Base-by-base conservation (phyloP, 2,113 vertebrate species). In the Motacilla alba region DNA sequence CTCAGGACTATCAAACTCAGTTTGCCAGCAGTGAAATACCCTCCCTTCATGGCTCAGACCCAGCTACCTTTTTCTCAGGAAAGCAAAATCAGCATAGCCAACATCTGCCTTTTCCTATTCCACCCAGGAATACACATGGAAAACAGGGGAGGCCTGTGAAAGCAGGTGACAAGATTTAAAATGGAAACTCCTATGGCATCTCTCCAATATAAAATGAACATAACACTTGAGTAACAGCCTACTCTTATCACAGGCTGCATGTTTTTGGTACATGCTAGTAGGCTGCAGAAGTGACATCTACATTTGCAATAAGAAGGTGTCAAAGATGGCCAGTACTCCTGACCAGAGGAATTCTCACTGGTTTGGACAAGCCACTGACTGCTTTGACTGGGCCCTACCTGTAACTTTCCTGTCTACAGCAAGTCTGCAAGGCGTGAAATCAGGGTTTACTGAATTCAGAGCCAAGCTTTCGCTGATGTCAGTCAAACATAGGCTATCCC, bases 101-200 rank as follows among this genome's bases (percentile, higher is more conserved):
- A 15, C 58, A 30, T 49, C 67, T 86, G 47, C 41, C 69, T 95
- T 96, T 95, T 80, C 24, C 76, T 93, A 2, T 87, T 84, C 62
- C 75, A 81, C 50, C 75, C 55, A 95, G 64, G 73, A 95, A 90
- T 66, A 76, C 16, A 39, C 17, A 63, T 82, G 41, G 43, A 93
- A 66, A 87, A 50, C 3, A 31, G 12, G 53, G 19, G 31, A 91
- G 55, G 20, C 64, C 76, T 66, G 53, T 82, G 55, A 89, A 86
- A n/a, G 23, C 64, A 95, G 89, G 87, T 95, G 96, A 76, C 56
- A 80, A 16, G 72, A 75, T 79, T 83, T 72, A n/a, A 96, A 95
- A 94, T 63, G 22, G 75, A 33, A 89, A 92, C 78, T 64, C 11
- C 26, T 73, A 4, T 13, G 59, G 56, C 24, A 3, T 23, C 52